Conservation (phyloP, 2,113 vertebrate genomes). For the Pycnonotus jocosus region DNA sequence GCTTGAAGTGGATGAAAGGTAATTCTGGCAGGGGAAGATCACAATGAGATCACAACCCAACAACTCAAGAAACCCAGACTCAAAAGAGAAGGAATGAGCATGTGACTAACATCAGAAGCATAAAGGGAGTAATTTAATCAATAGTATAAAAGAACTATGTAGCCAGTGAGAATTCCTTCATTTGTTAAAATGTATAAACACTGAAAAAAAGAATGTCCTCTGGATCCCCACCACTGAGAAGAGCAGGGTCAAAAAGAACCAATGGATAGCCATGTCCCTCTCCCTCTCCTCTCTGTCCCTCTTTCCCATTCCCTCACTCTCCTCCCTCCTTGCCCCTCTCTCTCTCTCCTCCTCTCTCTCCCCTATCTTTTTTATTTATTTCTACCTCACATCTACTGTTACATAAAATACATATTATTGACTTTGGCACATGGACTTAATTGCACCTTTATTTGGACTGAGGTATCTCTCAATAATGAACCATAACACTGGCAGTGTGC, state of each 20-base stretch:
- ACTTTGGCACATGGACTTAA: background rate
- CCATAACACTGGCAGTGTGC: no score
- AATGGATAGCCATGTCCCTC: background rate
- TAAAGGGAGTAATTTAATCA: background rate
- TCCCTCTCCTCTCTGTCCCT: background rate
- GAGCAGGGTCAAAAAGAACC: background rate
- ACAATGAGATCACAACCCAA: background rate
- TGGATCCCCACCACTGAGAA: background rate
- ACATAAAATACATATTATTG: background rate
- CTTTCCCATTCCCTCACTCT: no score
- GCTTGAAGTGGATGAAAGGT: background rate
- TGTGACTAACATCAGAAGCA: background rate
- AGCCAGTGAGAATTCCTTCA: background rate
- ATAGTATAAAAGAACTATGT: background rate
- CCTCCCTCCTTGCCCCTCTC: background rate
- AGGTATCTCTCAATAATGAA: background rate
- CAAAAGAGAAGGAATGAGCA: background rate
- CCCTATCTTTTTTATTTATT: background rate
- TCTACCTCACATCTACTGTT: background rate
- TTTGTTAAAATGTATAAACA: background rate
- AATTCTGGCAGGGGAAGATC: background rate
- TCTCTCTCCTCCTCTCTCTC: no score
- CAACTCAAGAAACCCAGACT: background rate
- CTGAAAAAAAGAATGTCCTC: background rate
- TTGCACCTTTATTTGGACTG: fast-evolving